A percentile compares a stretch with the other conserved stretches of the same genome.
phyloP scores from a whole-genome alignment of 2,113 vertebrate genomes.

The Myotis brandtii region DNA sequence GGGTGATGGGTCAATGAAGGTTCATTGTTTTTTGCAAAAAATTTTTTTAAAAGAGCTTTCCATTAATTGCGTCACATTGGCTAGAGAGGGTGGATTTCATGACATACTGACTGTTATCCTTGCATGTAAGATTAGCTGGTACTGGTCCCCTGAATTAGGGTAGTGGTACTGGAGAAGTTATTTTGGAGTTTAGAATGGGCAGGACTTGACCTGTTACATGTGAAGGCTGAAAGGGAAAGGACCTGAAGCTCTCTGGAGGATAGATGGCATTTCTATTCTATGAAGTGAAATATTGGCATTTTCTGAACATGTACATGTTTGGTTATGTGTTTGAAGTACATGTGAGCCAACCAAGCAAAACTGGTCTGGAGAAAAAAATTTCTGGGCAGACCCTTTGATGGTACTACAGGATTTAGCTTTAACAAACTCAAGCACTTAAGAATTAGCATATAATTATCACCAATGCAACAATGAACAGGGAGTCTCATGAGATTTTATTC shows the following conservation, averaged over 20 bases:
- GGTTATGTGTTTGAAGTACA: not conserved
- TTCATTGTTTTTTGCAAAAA: not conserved
- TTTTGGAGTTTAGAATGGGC: not conserved
- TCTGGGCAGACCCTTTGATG: not conserved
- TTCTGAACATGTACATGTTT: not conserved
- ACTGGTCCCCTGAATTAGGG: not conserved
- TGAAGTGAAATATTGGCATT: not conserved
- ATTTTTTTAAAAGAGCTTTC: not conserved
- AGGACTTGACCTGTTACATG: not conserved
- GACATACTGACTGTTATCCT: not conserved
- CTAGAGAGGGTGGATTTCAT: not conserved
- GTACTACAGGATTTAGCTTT: not conserved
- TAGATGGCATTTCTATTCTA: not conserved
- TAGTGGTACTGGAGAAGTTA: not conserved
- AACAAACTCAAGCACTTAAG: not conserved
- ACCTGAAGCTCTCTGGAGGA: not conserved
- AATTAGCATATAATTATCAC: not conserved
- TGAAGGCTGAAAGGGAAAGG: not conserved
- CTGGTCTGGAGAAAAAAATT: not conserved
- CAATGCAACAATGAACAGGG: conserved; percentile 26
- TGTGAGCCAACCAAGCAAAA: not conserved
- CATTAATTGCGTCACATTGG: not conserved
- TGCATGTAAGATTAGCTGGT: not conserved
- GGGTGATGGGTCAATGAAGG: not conserved
- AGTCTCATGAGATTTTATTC: conserved; percentile 69